phyloP scores from a whole-genome alignment of 2,888 invertebrate species.

The Halictus ligatus region DNA sequence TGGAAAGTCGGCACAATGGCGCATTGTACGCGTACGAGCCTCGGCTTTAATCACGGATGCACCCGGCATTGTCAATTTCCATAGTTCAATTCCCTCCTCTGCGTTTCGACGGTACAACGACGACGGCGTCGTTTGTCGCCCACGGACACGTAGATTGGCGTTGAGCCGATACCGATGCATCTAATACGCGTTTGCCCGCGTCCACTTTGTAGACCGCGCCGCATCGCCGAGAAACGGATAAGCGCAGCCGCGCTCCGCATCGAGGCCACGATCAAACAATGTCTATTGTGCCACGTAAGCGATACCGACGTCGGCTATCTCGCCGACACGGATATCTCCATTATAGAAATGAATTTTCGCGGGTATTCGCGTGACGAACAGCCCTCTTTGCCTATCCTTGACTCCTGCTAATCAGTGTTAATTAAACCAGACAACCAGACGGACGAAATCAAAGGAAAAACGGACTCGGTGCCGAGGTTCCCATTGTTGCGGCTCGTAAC shows the following conservation, averaged over 20 bases:
- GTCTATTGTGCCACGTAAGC: slow-evolving; percentile 59
- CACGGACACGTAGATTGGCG: not conserved
- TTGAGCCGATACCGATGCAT: slow-evolving; percentile 37
- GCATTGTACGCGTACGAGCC: slow-evolving; percentile 75
- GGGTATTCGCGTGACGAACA: slow-evolving; percentile 21
- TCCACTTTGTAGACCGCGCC: slow-evolving; percentile 40
- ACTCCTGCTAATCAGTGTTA: slow-evolving; percentile 26
- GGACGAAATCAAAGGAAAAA: not conserved
- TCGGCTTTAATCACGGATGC: slow-evolving; percentile 79
- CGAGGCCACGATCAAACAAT: slow-evolving; percentile 63
- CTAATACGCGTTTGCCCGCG: slow-evolving; percentile 53
- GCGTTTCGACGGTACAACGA: slow-evolving; percentile 52
- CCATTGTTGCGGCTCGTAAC: not conserved
- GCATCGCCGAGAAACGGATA: slow-evolving; percentile 45
- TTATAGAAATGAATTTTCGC: slow-evolving; percentile 48
- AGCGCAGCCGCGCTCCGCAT: slow-evolving; percentile 44
- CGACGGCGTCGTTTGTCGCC: slow-evolving; percentile 44
- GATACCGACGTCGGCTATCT: slow-evolving; percentile 51
- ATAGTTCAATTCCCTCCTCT: slow-evolving; percentile 65
- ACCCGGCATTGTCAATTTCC: slow-evolving; percentile 78
- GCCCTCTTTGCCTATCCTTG: slow-evolving; percentile 35
- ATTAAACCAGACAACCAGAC: slow-evolving; percentile 22
- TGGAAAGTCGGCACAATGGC: slow-evolving; percentile 77
- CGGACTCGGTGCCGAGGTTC: not conserved
- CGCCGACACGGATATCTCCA: slow-evolving; percentile 43